Base-by-base conservation (phyloP, 1,140 invertebrate species). In the Ooceraea biroi region DNA sequence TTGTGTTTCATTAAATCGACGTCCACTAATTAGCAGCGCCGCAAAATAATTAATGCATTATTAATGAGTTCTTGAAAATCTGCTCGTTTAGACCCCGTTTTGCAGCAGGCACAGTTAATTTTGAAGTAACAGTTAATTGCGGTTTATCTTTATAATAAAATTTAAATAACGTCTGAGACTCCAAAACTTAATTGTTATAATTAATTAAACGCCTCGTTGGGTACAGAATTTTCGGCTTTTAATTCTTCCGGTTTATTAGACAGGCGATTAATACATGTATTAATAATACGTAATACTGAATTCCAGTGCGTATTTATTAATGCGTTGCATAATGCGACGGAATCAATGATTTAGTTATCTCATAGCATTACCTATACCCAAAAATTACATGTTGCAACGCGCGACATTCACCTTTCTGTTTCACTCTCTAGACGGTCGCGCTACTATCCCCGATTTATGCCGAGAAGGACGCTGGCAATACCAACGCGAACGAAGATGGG, bases 401-500 rank as follows among this genome's bases (percentile, higher is more conserved):
- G 11, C 27, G 12, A 46, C 19, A 22, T n/a, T 19, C 11, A 19
- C 19, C 25, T 69, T 57, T 69, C 61, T 65, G 41, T 88, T 66
- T 88, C 57, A 27, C 44, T 82, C 46, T 88, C 14, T 27, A 71
- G 61, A 83, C 86, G 22, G 74, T 89, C 55, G 84, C 88, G 66
- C 77, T 89, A 83, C 87, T 89, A 60, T 85, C 85, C 77, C 72
- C 83, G 63, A 89, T 87, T 30, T 50, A 84, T n/a, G 86, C 85
- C 58, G 85, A 89, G 25, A 68, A 84, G 46, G 83, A 90, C 0
- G 87, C 88, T 65, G 87, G 89, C 14, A 85, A 91, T 27, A 82
- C 25, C 10, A 72, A 83, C 5, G 50, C 74, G 36, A 78, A 85
- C 66, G 60, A 91, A 89, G 25, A 89, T 85, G 60, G 92, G 85